Base-by-base conservation (phyloP, 2,797 vertebrate genomes). In the Capromys pilorides region DNA sequence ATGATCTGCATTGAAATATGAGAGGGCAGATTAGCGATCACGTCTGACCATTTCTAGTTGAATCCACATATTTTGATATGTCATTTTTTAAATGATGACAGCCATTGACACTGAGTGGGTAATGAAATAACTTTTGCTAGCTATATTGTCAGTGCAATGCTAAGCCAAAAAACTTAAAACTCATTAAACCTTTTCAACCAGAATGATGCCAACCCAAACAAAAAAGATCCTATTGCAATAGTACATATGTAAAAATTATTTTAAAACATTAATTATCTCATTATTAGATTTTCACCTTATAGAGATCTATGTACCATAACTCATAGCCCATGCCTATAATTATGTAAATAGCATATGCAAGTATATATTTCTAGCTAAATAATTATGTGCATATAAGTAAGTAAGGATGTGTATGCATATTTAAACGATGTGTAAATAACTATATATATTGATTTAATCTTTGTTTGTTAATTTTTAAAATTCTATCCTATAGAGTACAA, bases 211-310 rank as follows among this genome's bases (percentile, higher is more conserved):
- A 49, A 87, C 7, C 24, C 22, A 41, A 87, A 62, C 49, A 57
- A 92, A 90, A 94, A 71, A 33, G 0, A 66, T 84, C 28, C 83
- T 24, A 22, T 73, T 61, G 1, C 12, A 85, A 80, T 21, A 75
- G 36, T 54, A 18, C 33, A 83, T 12, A 26, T 86, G 31, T 24
- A 71, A 86, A 78, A 82, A 84, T 49, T 85, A 66, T 61, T 78
- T 77, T 7, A 61, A 92, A 64, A 57, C 75, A 61, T 90, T 69
- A 84, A 87, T 94, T 86, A 86, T 59, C 36, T 79, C 36, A 69
- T 87, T 93, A 31, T 85, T 86, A 83, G 73, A 61, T 85, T 41
- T 85, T 3, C 26, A 61, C 39, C 6, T 49, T 66, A 51, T 19
- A 39, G 22, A 83, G 85, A 88, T 86, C 64, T 39, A n/a, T n/a